Evolutionary conservation across 1,140 invertebrate genomes (phyloP).

Genomic region (Phocides pigmalion): DNA sequence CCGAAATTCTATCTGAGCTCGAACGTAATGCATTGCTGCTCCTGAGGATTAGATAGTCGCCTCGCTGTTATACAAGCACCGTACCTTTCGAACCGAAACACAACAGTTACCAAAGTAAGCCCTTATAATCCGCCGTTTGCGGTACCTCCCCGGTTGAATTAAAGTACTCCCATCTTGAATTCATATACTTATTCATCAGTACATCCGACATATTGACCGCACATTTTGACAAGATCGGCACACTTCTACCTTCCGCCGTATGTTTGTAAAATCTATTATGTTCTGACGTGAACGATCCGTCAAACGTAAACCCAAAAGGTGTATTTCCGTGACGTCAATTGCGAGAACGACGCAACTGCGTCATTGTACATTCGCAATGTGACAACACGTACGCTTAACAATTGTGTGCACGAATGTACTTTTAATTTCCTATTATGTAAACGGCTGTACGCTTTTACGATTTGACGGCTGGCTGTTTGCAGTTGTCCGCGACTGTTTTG

Average conservation of each 20-base stretch:
- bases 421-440: constrained; percentile 32
- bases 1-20: too few relatives aligned
- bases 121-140: too few relatives aligned
- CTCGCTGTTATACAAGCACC: too few relatives aligned
- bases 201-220: constrained; percentile 30
- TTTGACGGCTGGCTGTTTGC: constrained; percentile 24
- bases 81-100: too few relatives aligned
- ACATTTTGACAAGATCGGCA: constrained; percentile 14
- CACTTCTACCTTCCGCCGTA: background rate
- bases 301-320: constrained; percentile 45
- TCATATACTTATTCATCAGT: too few relatives aligned
- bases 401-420: constrained; percentile 13
- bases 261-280: constrained; percentile 12
- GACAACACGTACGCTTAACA: constrained; percentile 25
- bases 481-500: constrained; percentile 27
- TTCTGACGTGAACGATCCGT: constrained; percentile 15
- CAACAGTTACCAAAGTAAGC: too few relatives aligned
- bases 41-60: too few relatives aligned
- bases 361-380: constrained; percentile 29
- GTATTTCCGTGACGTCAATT: constrained; percentile 54
- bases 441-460: constrained; percentile 26
- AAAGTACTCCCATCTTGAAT: too few relatives aligned
- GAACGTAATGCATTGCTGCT: too few relatives aligned
- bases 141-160: too few relatives aligned
- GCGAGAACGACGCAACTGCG: constrained; percentile 38